These are phyloP conservation scores for Lasiommata megera DNA, from an alignment of 2,888 invertebrate species.

Conservation along the genomic window DNA sequence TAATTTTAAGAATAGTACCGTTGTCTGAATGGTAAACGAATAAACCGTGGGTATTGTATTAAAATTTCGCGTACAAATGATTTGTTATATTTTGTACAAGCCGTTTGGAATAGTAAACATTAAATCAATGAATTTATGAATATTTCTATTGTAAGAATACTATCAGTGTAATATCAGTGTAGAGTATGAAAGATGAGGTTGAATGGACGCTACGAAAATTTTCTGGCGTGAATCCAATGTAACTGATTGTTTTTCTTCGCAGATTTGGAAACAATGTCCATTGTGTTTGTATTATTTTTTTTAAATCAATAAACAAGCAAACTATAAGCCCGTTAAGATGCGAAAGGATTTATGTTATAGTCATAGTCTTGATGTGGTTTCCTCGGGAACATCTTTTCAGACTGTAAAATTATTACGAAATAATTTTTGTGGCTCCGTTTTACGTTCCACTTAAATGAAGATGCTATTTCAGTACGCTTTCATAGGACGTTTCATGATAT, in stretches of 20 bases:
- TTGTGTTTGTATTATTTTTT: constrained; percentile 7
- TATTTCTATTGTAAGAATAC: constrained; percentile 14
- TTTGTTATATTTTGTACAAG: background rate
- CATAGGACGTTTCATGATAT: constrained; percentile 21
- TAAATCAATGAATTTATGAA: constrained; percentile 8
- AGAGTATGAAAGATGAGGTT: constrained; percentile 53
- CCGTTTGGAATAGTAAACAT: background rate
- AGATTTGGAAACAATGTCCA: constrained; percentile 46
- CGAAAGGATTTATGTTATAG: constrained; percentile 13
- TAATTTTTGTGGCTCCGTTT: constrained; percentile 29
- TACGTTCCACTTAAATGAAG: constrained; percentile 24
- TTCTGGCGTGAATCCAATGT: constrained; percentile 53
- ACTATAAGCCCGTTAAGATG: constrained; percentile 16
- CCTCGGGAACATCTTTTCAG: background rate
- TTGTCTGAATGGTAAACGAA: too few species aligned
- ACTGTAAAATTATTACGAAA: constrained; percentile 32
- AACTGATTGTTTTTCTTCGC: constrained; percentile 54
- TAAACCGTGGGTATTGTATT: too few species aligned
- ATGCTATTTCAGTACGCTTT: constrained; percentile 21
- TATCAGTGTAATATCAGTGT: constrained; percentile 16
- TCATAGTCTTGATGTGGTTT: constrained; percentile 35
- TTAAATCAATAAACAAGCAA: constrained; percentile 22
- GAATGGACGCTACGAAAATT: constrained; percentile 45
- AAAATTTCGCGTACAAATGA: too few species aligned
- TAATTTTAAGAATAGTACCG: too few species aligned